These are phyloP conservation scores for Syrista parreyssii DNA, from an alignment of 2,888 invertebrate species.

Conservation along the genomic window DNA sequence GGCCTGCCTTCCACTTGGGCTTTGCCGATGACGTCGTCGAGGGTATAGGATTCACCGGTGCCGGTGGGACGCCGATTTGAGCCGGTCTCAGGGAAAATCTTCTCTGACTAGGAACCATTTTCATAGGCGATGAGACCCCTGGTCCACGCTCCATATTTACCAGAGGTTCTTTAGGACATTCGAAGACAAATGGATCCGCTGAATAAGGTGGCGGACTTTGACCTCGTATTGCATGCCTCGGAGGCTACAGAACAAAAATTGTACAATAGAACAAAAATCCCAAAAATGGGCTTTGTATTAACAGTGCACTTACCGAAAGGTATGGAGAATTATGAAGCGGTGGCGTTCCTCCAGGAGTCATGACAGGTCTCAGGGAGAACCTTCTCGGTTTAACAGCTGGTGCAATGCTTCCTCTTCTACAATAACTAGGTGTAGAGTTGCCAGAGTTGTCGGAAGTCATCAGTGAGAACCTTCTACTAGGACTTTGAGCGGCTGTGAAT, in stretches of 20 bases:
- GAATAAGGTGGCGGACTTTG: slow-evolving; percentile 33
- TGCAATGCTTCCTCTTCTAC: slow-evolving; percentile 45
- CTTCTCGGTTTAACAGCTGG: slow-evolving; percentile 42
- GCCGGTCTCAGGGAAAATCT: slow-evolving; percentile 55
- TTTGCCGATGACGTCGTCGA: slow-evolving; percentile 30
- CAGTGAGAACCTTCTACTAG: slow-evolving; percentile 49
- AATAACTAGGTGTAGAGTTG: slow-evolving; percentile 40
- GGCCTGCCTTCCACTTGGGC: slow-evolving; percentile 60
- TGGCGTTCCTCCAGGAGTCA: slow-evolving; percentile 43
- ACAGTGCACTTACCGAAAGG: slow-evolving; percentile 29
- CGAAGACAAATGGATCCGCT: slow-evolving; percentile 46
- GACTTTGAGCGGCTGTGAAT: slow-evolving; percentile 31
- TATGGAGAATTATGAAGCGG: slow-evolving; percentile 44
- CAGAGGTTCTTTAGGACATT: slow-evolving; percentile 53
- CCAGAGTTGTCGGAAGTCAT: slow-evolving; percentile 43
- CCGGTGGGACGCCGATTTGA: slow-evolving; percentile 40
- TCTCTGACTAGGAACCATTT: slow-evolving; percentile 29
- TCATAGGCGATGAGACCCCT: slow-evolving; percentile 53
- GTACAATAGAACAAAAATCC: not conserved
- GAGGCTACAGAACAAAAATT: slow-evolving; percentile 21
- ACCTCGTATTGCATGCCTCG: slow-evolving; percentile 31
- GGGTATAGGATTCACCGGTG: slow-evolving; percentile 16
- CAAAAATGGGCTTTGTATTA: not conserved
- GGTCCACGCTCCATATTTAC: slow-evolving; percentile 52
- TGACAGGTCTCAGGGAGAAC: slow-evolving; percentile 59